Percentiles rank a stretch among this genome's conserved stretches.
These are phyloP conservation scores for Sebastes glaucus DNA, from an alignment of 2,797 vertebrate species.

Conservation along the genomic window DNA sequence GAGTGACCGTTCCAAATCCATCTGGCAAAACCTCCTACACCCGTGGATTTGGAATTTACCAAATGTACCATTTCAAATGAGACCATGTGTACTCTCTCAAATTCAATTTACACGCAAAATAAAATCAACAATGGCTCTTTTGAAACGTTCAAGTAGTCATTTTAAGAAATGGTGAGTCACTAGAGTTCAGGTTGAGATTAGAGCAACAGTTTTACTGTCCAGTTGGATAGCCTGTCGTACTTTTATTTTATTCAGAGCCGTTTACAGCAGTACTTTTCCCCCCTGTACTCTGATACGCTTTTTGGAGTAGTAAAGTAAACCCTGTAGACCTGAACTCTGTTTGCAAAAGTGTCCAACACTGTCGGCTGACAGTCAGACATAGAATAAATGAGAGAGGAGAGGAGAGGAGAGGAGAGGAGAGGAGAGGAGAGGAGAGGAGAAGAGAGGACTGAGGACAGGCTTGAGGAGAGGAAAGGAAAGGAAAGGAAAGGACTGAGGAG, in stretches of 20 bases:
- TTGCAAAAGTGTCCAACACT: background rate
- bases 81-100: slow-evolving; percentile 16
- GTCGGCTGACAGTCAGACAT: background rate
- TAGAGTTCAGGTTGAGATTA: slow-evolving; percentile 8
- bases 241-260: no score
- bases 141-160: slow-evolving; percentile 10
- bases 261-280: no score
- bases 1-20: slow-evolving; percentile 42
- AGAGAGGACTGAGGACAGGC: background rate
- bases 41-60: slow-evolving; percentile 43
- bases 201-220: background rate
- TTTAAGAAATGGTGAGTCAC: slow-evolving; percentile 30
- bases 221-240: no score
- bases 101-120: slow-evolving; percentile 31
- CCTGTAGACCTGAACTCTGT: background rate
- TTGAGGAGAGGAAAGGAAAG: background rate
- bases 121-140: slow-evolving; percentile 26
- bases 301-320: background rate
- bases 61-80: slow-evolving; percentile 54
- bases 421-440: background rate
- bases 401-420: background rate
- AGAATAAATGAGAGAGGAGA: background rate
- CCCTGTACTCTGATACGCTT: background rate
- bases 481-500: background rate
- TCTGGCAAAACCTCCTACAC: slow-evolving; percentile 43